phyloP scores from a whole-genome alignment of 2,113 vertebrate genomes.

The Pterocles burchelli region DNA sequence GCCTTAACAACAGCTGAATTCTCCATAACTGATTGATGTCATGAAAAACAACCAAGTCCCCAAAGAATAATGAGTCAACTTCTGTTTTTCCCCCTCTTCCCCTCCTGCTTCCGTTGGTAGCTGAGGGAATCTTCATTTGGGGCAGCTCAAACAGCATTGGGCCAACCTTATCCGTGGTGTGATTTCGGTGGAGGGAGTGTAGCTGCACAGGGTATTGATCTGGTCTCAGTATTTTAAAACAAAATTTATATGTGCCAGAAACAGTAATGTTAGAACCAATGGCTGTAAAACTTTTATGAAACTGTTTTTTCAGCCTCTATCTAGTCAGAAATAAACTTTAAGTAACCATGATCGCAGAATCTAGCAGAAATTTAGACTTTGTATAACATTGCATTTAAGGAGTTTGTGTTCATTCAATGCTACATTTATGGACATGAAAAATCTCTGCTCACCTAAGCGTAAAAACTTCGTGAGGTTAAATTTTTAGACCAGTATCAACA shows the following conservation, averaged over 20 bases:
- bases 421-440: background rate
- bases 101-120: background rate
- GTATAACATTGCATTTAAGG: background rate
- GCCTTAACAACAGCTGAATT: slow-evolving; percentile 14
- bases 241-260: background rate
- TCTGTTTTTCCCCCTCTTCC: background rate
- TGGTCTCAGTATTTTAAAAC: background rate
- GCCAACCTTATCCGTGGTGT: background rate
- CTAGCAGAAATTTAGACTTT: background rate
- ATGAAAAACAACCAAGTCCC: slow-evolving; percentile 6
- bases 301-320: background rate
- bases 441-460: background rate
- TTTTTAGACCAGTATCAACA: background rate
- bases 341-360: background rate
- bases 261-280: background rate
- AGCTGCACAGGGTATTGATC: background rate
- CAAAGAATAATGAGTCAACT: slow-evolving; percentile 30
- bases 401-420: background rate
- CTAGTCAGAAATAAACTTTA: background rate
- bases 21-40: background rate
- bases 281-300: background rate
- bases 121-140: background rate
- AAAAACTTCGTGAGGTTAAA: background rate
- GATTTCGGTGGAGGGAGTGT: background rate
- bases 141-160: background rate